Conservation (phyloP, 2,888 invertebrate species). For the Caenorhabditis sp. region DNA sequence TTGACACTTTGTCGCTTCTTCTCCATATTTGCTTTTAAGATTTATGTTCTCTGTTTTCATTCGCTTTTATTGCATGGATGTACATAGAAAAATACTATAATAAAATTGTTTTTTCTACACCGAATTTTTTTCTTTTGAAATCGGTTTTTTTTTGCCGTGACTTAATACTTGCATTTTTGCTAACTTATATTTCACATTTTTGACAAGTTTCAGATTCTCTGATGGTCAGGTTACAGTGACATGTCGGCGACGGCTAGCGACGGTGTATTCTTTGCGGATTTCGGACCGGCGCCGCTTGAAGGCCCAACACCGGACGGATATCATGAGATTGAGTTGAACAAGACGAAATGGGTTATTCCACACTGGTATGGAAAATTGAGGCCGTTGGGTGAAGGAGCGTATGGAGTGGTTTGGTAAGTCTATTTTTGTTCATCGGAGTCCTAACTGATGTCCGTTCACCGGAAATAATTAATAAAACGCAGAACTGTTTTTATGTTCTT, state of each 20-base stretch:
- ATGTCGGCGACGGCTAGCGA: conserved; percentile 25
- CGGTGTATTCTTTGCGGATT: conserved; percentile 50
- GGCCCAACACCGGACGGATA: conserved; percentile 48
- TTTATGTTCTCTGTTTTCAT: background rate
- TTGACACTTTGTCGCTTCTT: conserved; percentile 24
- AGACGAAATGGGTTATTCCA: conserved; percentile 77
- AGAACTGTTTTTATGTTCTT: background rate
- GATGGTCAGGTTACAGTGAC: background rate
- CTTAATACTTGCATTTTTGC: no score
- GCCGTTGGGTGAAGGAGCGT: conserved; percentile 60
- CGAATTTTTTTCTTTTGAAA: background rate
- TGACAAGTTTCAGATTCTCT: background rate
- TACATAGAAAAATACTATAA: background rate
- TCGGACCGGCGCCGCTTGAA: conserved; percentile 49
- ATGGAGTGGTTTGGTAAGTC: conserved; percentile 59
- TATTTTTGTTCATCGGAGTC: background rate
- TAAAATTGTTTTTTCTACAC: background rate
- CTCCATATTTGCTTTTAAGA: no score
- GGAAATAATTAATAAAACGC: background rate
- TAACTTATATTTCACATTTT: no score
- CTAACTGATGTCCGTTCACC: background rate
- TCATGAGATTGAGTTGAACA: conserved; percentile 84
- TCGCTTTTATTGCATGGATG: background rate
- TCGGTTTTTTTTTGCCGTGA: no score
- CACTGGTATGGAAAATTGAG: conserved; percentile 49